Base-by-base conservation (phyloP, 2,888 invertebrate species). In the Drosophila prolongata region DNA sequence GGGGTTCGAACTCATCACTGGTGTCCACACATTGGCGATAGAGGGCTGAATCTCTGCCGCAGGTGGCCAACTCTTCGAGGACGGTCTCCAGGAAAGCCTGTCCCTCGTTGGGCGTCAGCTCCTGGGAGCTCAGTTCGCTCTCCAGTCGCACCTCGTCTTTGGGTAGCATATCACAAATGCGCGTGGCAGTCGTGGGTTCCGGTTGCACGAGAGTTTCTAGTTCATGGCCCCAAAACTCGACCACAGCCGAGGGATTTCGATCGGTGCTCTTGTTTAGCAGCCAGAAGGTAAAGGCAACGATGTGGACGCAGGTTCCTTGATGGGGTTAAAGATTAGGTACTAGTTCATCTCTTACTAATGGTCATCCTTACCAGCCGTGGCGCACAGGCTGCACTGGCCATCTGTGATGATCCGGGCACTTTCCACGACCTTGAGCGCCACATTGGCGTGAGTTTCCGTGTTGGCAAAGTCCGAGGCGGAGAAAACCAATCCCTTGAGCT, bases 271-370 rank as follows among this genome's bases (percentile, higher is more conserved):
- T 90, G 8, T 87, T 80, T 50, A 92, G 90, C 14, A 91, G 62
- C 92, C 92, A 92, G 59, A 92, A 91, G 2, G 91, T 77, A 19
- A 92, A 90, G 0, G 90, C 86, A 37, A 92, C 76, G 9, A 89
- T 76, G 56, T 92, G 92, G 3, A 80, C 76, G 47, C 92, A 92
- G 0, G 86, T 76, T 16, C 76, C 91, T 92, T 35, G 0, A 50
- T 8, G 1, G 35, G 6, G 2, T 24, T 5, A 9, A 9, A 0
- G 9, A 13, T 19, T 11, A 16, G 10, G 1, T n/a, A 13, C 13
- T 11, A 40, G 6, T 10, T 11, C 6, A 4, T 6, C 4, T 13
- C 6, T 10, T 4, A 3, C 3, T 14, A 10, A 1, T 13, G 14
- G 19, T 30, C 13, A 38, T 8, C 14, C 56, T 68, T 55, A 90